These are phyloP conservation scores for Petrocephalus sullivani DNA, from an alignment of 2,797 vertebrate genomes.

Conservation along the genomic window DNA sequence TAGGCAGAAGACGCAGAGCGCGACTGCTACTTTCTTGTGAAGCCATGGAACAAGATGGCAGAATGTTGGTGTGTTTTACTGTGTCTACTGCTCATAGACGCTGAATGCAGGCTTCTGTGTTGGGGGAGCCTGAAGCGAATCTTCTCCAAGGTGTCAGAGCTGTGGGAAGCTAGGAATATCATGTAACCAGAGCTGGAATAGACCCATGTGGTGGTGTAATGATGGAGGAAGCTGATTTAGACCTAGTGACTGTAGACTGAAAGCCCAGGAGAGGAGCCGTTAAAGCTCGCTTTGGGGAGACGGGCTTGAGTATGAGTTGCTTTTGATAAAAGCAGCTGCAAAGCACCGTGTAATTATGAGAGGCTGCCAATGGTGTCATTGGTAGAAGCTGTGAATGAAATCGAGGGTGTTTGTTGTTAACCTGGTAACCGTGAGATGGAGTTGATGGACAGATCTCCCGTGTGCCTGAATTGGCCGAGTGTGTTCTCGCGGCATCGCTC, in stretches of 20 bases:
- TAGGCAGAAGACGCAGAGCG: background rate
- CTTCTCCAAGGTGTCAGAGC: background rate
- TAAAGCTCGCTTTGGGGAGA: background rate
- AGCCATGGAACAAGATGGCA: background rate
- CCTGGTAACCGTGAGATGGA: slow-evolving; percentile 64
- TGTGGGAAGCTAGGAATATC: background rate
- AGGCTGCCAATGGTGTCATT: background rate
- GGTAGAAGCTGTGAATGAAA: background rate
- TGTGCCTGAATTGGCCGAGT: background rate
- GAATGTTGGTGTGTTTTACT: background rate
- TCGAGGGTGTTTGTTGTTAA: background rate
- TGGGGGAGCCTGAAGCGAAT: background rate
- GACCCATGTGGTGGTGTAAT: background rate
- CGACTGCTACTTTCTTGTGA: background rate
- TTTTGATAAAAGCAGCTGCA: background rate
- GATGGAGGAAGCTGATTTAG: background rate
- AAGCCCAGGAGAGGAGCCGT: background rate
- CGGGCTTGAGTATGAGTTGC: background rate
- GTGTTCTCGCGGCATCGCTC: background rate
- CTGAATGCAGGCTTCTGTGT: background rate
- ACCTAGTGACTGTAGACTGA: background rate
- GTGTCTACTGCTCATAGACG: background rate
- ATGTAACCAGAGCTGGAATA: background rate
- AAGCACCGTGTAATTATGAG: background rate
- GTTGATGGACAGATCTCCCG: background rate